Evolutionary conservation across 2,113 vertebrate genomes (phyloP), one percentile per base, ranked within the genome.

Genomic region (Carollia perspicillata): DNA sequence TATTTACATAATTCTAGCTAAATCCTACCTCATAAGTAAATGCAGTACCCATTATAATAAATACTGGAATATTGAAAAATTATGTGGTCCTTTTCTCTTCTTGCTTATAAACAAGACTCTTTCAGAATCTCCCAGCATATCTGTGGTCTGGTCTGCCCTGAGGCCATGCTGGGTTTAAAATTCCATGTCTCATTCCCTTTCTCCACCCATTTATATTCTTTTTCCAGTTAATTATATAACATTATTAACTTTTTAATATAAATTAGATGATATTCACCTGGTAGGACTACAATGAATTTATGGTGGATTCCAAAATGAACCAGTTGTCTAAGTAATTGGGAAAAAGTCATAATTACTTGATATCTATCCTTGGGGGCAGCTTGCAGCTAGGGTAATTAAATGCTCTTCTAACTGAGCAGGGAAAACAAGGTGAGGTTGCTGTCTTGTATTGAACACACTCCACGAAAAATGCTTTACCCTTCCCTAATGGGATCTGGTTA

Each of bases 321-420:
- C 22, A 63, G n/a, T 92, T 95, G 35, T 77, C 92, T 95, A 66
- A 96, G 33, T 84, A 97, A 97, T 47, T 96, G 97, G 94, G 95
- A 55, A 92, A 97, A 97, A 95, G 40, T 77, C 97, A 96, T 94
- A 97, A 86, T 96, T 89, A 84, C 63, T 95, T 94, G 63, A 83
- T 74, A 84, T 51, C n/a, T 89, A 81, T 47, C 96, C 88, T 97
- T 93, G 0, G 14, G 95, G 97, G 63, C 86, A 85, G 74, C 65
- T 86, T 79, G 71, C 80, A 89, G 74, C 79, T 77, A 90, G 96
- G 93, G 75, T 97, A 98, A 98, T 95, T 98, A 97, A 98, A 97
- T 95, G 89, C 93, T 97, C 94, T 97, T 97, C 97, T 90, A 92
- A 90, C 17, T 96, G 97, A 98, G 97, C 93, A 96, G 95, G 88